Evolutionary conservation across 2,797 vertebrate species (phyloP).

Genomic region (Thalassophryne amazonica): DNA sequence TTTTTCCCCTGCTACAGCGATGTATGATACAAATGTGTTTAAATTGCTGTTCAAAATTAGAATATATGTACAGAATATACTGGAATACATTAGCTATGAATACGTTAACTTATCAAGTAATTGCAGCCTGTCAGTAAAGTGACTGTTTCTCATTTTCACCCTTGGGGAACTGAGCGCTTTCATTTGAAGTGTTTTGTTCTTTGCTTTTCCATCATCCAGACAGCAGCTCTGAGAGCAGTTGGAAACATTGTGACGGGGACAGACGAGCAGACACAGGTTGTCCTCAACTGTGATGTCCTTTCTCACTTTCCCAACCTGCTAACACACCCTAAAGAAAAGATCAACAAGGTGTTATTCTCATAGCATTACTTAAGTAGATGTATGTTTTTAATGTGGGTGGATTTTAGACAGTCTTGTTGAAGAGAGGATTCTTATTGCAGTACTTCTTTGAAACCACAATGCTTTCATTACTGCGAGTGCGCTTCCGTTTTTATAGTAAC

Average conservation of each 20-base stretch:
- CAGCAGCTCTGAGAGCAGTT: conserved; percentile 95
- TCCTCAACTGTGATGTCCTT: conserved; percentile 97
- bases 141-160: neutral
- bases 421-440: too few relatives aligned
- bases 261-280: conserved; percentile 98
- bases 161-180: neutral
- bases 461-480: too few relatives aligned
- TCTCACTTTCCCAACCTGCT: conserved; percentile 96
- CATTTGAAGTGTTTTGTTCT: neutral
- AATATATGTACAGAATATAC: too few relatives aligned
- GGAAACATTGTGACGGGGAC: conserved; percentile 99
- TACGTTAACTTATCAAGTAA: too few relatives aligned
- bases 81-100: too few relatives aligned
- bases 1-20: too few relatives aligned
- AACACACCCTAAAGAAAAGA: conserved; percentile 98
- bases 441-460: too few relatives aligned
- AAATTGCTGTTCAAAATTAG: too few relatives aligned
- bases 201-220: conserved; percentile 71
- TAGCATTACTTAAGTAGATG: neutral
- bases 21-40: too few relatives aligned
- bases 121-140: neutral
- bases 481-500: too few relatives aligned
- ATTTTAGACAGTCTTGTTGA: neutral
- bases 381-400: neutral
- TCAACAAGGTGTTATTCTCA: conserved; percentile 88